Base-by-base conservation (phyloP, 2,888 invertebrate genomes). In the Gymnocheta viridis region DNA sequence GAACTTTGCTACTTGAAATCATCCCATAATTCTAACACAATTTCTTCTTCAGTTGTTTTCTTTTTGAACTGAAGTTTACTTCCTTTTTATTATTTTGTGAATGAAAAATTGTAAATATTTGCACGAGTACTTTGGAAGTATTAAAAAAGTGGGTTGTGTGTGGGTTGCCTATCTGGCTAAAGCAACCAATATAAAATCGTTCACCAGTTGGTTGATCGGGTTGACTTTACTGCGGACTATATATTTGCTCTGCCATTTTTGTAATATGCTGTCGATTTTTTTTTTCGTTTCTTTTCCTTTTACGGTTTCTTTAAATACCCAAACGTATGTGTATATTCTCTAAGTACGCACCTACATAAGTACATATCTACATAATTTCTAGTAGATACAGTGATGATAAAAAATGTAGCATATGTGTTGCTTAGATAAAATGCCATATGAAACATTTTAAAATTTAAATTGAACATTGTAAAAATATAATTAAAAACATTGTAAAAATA, bases 291-390 rank as follows among this genome's bases (percentile, higher is more conserved):
- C 58, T 7, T 44, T 58, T 5, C 29, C 44, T 72, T 49, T 62
- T 62, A 62, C 38, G 66, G 35, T 51, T 78, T 60, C 69, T 60
- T 58, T 56, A 17, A 49, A 44, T 41, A 76, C 56, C 66, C 47
- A 29, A 54, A 54, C 32, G 6, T 51, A 62, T 17, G 17, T 19
- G n/a, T 29, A 29, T 19, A 14, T 38, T 38, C 17, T 12, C n/a
- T 60, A 73, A 60, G 12, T 51, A 27, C 32, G n/a, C n/a, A n/a
- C n/a, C n/a, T n/a, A n/a, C n/a, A n/a, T n/a, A n/a, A n/a, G n/a
- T n/a, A n/a, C n/a, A n/a, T n/a, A n/a, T n/a, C n/a, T n/a, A n/a
- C n/a, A n/a, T n/a, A n/a, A n/a, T n/a, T n/a, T n/a, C n/a, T n/a
- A n/a, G n/a, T 29, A 70, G 41, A 0, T 38, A 44, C 54, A 70